phyloP scores from a whole-genome alignment of 2,888 invertebrate species.

The Argyresthia albistria region DNA sequence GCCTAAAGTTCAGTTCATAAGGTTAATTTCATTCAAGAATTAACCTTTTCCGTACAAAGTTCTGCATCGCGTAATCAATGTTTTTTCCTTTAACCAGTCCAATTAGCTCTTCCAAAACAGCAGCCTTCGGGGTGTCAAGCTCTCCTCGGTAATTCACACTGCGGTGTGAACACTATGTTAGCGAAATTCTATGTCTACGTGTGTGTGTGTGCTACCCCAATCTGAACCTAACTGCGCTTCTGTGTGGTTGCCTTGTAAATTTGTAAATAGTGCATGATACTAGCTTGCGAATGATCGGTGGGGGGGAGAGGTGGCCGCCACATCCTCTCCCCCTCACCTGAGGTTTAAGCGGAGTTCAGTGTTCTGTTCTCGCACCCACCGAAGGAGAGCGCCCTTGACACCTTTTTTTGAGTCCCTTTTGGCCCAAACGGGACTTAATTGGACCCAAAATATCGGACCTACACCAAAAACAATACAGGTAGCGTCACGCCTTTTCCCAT shows the following conservation, averaged over 20 bases:
- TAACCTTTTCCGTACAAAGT: slow-evolving; percentile 8
- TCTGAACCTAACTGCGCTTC: background rate
- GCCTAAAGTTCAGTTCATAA: no score
- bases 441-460: no score
- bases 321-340: slow-evolving; percentile 25
- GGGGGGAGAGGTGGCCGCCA: slow-evolving; percentile 36
- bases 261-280: background rate
- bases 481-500: no score
- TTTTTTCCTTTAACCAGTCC: slow-evolving; percentile 11
- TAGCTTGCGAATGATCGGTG: slow-evolving; percentile 10
- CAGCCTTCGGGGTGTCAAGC: slow-evolving; percentile 35
- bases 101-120: slow-evolving; percentile 6
- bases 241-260: background rate
- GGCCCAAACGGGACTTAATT: no score
- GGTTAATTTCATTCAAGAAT: slow-evolving; percentile 1
- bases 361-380: slow-evolving; percentile 52
- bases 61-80: slow-evolving; percentile 25
- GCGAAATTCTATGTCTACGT: background rate
- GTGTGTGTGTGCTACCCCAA: background rate
- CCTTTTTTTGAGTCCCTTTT: slow-evolving; percentile 26
- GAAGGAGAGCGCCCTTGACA: slow-evolving; percentile 48
- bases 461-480: no score
- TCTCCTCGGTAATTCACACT: slow-evolving; percentile 48
- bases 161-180: slow-evolving; percentile 19
- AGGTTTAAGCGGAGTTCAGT: slow-evolving; percentile 41